Percentiles rank a stretch among this genome's conserved stretches.
Conservation (phyloP, 1,140 invertebrate genomes). For the Lasioglossum albipes region DNA sequence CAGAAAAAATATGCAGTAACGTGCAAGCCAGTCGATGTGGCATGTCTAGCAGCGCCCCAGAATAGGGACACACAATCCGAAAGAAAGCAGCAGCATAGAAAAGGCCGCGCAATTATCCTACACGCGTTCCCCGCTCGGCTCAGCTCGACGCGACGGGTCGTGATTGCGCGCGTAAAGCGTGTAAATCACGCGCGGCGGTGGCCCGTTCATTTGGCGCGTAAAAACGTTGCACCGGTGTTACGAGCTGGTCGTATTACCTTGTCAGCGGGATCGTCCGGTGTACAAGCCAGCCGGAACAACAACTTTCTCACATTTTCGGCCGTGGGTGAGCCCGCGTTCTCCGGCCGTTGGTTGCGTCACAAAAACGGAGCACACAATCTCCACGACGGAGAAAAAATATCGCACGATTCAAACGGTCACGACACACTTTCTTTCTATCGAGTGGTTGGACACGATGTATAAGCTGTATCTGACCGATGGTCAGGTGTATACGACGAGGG, state of each 20-base stretch:
- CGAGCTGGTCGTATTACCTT: conserved; percentile 11
- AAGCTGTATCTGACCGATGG: no score
- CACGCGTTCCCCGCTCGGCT: no score
- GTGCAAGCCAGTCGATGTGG: no score
- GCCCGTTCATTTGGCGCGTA: conserved; percentile 33
- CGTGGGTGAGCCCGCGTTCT: conserved; percentile 4
- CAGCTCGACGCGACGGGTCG: background rate
- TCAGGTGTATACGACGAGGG: no score
- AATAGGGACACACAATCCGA: no score
- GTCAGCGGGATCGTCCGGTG: conserved; percentile 30
- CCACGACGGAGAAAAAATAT: no score
- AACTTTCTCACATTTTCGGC: conserved; percentile 40
- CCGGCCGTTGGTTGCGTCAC: background rate
- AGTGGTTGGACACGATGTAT: no score
- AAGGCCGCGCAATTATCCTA: no score
- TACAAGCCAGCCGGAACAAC: conserved; percentile 31
- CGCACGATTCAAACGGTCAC: background rate
- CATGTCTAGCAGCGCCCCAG: no score
- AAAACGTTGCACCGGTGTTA: background rate
- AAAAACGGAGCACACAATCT: background rate
- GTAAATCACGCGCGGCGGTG: conserved; percentile 24
- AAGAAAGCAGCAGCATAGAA: no score
- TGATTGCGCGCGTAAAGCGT: conserved; percentile 10
- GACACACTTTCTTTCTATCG: no score
- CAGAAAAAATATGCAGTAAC: no score